Evolutionary conservation across 2,888 invertebrate genomes (phyloP).

Genomic region (Thymelicus acteon): DNA sequence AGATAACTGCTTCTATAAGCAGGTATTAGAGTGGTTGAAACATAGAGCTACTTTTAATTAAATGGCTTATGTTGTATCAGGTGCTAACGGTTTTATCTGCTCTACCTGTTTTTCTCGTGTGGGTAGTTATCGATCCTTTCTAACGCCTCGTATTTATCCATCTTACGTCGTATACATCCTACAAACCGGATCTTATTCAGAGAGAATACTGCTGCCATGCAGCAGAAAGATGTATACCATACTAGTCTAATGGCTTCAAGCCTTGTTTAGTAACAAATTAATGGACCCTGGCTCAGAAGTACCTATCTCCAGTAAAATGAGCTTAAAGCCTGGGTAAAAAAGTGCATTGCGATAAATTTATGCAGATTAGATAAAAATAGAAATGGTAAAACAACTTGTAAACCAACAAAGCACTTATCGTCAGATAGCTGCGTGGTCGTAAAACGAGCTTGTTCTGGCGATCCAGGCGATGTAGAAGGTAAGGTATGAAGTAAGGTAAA

Average conservation of each 20-base stretch:
- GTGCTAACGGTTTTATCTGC: slow-evolving; percentile 27
- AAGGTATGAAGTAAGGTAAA: slow-evolving; percentile 29
- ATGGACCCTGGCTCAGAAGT: too few relatives aligned
- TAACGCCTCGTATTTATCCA: slow-evolving; percentile 5
- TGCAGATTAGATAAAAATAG: too few relatives aligned
- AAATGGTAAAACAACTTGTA: too few relatives aligned
- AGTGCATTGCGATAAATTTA: too few relatives aligned
- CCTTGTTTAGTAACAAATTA: too few relatives aligned
- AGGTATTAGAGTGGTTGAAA: slow-evolving; percentile 3
- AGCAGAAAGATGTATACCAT: not conserved
- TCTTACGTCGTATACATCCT: not conserved
- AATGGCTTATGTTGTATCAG: slow-evolving; percentile 11
- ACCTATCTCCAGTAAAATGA: too few relatives aligned
- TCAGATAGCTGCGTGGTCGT: too few relatives aligned
- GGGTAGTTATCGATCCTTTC: slow-evolving; percentile 19
- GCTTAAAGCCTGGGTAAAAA: too few relatives aligned
- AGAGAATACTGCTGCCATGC: not conserved
- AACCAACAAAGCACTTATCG: too few relatives aligned
- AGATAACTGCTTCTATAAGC: not conserved
- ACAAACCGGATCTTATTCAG: not conserved
- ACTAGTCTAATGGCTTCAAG: too few relatives aligned
- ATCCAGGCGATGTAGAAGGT: slow-evolving; percentile 34
- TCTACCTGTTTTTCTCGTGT: slow-evolving; percentile 27
- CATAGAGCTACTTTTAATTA: slow-evolving; percentile 14
- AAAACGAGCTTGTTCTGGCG: not conserved